A percentile compares a stretch with the other conserved stretches of the same genome.
Evolutionary conservation across 2,797 vertebrate genomes (phyloP).

Genomic region (Ataeniobius toweri): DNA sequence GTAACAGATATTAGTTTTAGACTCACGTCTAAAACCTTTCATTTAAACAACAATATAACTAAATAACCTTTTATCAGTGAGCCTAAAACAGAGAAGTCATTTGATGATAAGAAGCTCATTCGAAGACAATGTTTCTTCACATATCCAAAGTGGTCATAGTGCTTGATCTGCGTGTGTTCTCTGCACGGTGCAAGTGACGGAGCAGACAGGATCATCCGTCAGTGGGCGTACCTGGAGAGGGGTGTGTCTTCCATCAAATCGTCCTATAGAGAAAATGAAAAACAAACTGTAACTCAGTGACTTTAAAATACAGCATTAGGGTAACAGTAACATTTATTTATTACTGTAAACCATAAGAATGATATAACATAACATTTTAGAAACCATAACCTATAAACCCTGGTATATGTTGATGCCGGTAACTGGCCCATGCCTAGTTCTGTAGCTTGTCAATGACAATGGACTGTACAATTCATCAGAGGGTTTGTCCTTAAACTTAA

Average conservation of each 20-base stretch:
- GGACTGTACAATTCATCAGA: too few species aligned
- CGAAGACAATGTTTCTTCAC: conserved; percentile 25
- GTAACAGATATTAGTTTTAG: conserved; percentile 16
- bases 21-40: conserved; percentile 11
- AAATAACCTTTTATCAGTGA: conserved; percentile 10
- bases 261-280: conserved; percentile 73
- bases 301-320: background rate
- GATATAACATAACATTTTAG: too few species aligned
- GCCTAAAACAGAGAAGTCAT: conserved; percentile 11
- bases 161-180: conserved; percentile 31
- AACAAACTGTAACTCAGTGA: background rate
- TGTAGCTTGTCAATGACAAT: too few species aligned
- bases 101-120: conserved; percentile 25
- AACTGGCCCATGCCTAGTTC: too few species aligned
- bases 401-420: too few species aligned
- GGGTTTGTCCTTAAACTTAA: too few species aligned
- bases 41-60: conserved; percentile 16
- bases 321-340: background rate
- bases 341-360: too few species aligned
- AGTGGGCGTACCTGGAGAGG: conserved; percentile 87
- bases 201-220: conserved; percentile 47
- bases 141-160: conserved; percentile 25
- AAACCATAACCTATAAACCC: too few species aligned
- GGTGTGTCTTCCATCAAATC: conserved; percentile 91
- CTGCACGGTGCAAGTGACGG: conserved; percentile 8